Conservation (phyloP, 2,113 vertebrate genomes). For the Poeciliopsis retropinna region DNA sequence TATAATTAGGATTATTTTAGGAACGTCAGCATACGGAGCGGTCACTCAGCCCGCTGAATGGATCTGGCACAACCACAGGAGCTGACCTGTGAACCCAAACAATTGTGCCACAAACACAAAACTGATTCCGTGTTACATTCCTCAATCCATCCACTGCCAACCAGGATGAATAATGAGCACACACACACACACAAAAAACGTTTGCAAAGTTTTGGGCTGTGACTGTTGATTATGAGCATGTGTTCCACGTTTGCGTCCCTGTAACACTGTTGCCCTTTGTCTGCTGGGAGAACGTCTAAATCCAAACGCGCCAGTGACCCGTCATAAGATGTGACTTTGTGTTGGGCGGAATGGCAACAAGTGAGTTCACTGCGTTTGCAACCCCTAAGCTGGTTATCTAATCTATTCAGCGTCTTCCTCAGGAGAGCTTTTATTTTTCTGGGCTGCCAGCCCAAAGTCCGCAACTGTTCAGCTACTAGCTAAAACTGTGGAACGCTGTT, state of each 20-base stretch:
- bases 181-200: constrained; percentile 29
- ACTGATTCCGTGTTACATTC: constrained; percentile 59
- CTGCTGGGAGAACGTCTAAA: constrained; percentile 42
- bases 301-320: constrained; percentile 14
- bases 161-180: constrained; percentile 55
- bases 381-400: constrained; percentile 58
- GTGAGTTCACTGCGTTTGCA: constrained; percentile 26
- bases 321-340: constrained; percentile 29
- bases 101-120: constrained; percentile 66
- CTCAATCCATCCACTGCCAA: constrained; percentile 41
- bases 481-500: constrained; percentile 32
- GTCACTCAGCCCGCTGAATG: constrained; percentile 71
- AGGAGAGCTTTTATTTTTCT: constrained; percentile 57
- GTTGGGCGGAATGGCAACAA: constrained; percentile 21
- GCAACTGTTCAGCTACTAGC: constrained; percentile 28
- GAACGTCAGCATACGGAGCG: constrained; percentile 68
- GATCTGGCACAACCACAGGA: constrained; percentile 66
- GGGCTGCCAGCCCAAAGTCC: constrained; percentile 30
- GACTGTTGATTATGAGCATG: constrained; percentile 33
- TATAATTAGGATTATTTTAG: constrained; percentile 82
- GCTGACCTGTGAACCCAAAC: constrained; percentile 68
- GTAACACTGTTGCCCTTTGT: constrained; percentile 43
- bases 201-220: constrained; percentile 44
- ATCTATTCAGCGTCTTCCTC: constrained; percentile 69
- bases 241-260: constrained; percentile 42